These are phyloP conservation scores for Thereva nobilitata DNA, from an alignment of 2,888 invertebrate genomes.

Conservation along the genomic window DNA sequence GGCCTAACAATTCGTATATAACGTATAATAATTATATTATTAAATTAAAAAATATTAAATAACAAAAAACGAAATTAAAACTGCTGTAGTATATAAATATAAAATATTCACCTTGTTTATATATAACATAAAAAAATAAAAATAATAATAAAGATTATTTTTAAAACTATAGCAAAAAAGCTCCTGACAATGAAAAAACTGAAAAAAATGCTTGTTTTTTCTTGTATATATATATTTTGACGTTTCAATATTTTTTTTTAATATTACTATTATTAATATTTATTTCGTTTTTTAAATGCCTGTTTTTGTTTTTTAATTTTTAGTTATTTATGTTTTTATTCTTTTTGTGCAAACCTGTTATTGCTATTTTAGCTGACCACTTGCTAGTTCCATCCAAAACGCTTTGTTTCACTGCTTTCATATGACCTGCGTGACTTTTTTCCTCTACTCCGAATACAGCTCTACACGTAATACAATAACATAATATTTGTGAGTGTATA, in stretches of 20 bases:
- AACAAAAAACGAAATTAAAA: no score
- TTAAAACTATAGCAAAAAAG: no score
- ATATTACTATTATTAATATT: conserved; percentile 7
- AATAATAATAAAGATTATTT: no score
- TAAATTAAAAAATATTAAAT: no score
- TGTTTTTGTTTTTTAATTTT: conserved; percentile 37
- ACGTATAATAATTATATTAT: no score
- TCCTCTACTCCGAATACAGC: conserved; percentile 95
- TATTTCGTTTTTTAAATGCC: conserved; percentile 35
- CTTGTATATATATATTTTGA: no score
- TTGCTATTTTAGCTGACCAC: conserved; percentile 99
- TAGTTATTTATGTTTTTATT: conserved; percentile 36
- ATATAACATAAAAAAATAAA: no score
- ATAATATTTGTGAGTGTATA: conserved; percentile 13
- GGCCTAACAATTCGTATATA: no score
- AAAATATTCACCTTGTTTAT: no score
- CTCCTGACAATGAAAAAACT: no score
- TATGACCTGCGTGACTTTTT: conserved; percentile 91
- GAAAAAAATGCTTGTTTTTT: no score
- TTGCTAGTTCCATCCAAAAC: conserved; percentile 99
- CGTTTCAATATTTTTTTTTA: background rate
- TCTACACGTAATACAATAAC: conserved; percentile 63
- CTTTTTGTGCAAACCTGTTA: conserved; percentile 84
- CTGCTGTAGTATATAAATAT: no score
- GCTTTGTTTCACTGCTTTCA: conserved; percentile 98